Percentiles rank a stretch among this genome's conserved stretches.
phyloP scores from a whole-genome alignment of 2,113 vertebrate genomes.

The Cyprinus carpio region DNA sequence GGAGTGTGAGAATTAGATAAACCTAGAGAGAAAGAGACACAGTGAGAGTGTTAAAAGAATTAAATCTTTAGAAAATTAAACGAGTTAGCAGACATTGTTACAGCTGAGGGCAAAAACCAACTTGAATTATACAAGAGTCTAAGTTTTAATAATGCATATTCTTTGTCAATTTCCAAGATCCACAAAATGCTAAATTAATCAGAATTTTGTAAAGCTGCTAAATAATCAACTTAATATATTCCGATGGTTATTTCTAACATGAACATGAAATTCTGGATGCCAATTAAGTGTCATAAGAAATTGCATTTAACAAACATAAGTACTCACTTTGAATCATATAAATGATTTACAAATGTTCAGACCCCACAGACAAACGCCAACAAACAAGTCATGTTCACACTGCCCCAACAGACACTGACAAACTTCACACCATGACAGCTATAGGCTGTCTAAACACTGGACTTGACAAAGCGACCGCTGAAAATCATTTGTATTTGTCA shows the following conservation, averaged over 20 bases:
- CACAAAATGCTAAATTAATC: neutral
- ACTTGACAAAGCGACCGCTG: too few relatives aligned
- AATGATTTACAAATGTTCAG: too few relatives aligned
- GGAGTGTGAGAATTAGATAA: slow-evolving; percentile 93
- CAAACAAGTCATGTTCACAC: too few relatives aligned
- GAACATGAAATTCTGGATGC: neutral
- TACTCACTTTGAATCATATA: too few relatives aligned
- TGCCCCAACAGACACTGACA: too few relatives aligned
- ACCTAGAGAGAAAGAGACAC: slow-evolving; percentile 71
- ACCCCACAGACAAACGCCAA: too few relatives aligned
- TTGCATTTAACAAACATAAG: too few relatives aligned
- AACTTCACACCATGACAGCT: too few relatives aligned
- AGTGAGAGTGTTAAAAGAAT: neutral
- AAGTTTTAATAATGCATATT: neutral
- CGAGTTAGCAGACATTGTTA: neutral
- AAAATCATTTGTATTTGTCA: too few relatives aligned
- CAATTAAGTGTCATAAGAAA: too few relatives aligned
- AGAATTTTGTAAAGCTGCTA: neutral
- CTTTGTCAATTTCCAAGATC: neutral
- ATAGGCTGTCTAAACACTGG: too few relatives aligned
- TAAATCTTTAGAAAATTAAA: neutral
- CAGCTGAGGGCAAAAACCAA: neutral
- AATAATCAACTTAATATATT: neutral
- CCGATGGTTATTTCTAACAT: neutral
- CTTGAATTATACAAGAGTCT: neutral